A percentile compares a stretch with the other conserved stretches of the same genome.
These are phyloP conservation scores for Nyctereutes procyonoides DNA, from an alignment of 2,113 vertebrate genomes.

Conservation along the genomic window DNA sequence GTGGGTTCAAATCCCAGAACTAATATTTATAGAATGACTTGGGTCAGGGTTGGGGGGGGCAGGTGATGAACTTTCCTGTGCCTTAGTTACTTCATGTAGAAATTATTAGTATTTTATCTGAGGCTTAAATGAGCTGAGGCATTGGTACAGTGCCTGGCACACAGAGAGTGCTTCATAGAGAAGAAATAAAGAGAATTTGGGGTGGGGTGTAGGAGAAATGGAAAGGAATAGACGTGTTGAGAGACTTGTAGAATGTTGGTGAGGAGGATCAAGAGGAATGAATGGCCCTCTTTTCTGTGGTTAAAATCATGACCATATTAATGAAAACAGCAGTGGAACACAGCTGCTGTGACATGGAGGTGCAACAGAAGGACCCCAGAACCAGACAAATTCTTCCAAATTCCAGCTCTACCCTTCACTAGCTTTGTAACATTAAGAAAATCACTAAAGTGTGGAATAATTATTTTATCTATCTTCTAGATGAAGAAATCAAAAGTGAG, in stretches of 20 bases:
- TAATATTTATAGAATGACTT: not conserved
- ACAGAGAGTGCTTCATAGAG: not conserved
- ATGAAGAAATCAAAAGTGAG: conserved; percentile 10
- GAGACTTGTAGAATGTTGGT: not conserved
- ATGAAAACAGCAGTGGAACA: not conserved
- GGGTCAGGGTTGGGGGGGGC: not conserved
- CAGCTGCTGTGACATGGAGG: not conserved
- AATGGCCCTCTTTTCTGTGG: not conserved
- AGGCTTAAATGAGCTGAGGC: not conserved
- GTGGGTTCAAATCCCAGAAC: not conserved
- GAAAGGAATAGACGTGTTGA: not conserved
- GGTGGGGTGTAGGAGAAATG: not conserved
- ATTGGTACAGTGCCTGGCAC: not conserved
- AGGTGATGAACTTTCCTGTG: not conserved
- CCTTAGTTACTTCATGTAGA: conserved; percentile 7
- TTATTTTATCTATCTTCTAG: not conserved
- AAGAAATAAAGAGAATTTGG: conserved; percentile 11
- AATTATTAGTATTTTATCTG: conserved; percentile 16
- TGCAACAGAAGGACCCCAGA: not conserved
- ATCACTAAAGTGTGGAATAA: not conserved
- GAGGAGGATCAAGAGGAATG: not conserved
- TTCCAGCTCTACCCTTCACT: not conserved
- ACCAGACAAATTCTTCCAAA: not conserved
- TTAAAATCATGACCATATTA: not conserved
- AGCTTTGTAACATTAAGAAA: not conserved